phyloP scores from a whole-genome alignment of 2,797 vertebrate genomes.

The Aplochiton taeniatus region DNA sequence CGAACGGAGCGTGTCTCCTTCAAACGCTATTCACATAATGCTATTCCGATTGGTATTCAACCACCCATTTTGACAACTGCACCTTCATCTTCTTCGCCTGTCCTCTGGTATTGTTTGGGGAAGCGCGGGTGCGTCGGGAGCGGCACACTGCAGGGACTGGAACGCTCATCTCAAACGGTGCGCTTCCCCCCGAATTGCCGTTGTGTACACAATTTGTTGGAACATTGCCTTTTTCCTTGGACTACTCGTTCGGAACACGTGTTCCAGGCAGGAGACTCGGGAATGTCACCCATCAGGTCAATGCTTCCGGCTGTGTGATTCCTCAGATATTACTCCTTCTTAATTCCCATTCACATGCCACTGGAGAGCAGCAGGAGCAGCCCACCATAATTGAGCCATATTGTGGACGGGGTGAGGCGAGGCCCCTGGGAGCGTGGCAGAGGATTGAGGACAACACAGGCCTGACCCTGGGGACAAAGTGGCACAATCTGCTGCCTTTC shows the following conservation, averaged over 20 bases:
- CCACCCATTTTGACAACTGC: constrained; percentile 49
- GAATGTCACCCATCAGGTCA: constrained; percentile 60
- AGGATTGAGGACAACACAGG: constrained; percentile 52
- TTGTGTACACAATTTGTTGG: neutral
- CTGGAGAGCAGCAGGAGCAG: constrained; percentile 51
- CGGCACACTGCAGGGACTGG: no score
- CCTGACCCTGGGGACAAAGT: constrained; percentile 48
- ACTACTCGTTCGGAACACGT: constrained; percentile 49
- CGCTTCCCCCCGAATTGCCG: neutral
- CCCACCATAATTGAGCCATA: constrained; percentile 63
- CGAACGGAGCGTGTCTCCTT: constrained; percentile 24
- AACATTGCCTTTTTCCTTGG: constrained; percentile 14
- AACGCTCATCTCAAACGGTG: no score
- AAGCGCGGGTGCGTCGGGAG: no score
- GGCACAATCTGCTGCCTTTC: constrained; percentile 53
- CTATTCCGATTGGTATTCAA: constrained; percentile 31
- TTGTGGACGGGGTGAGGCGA: constrained; percentile 54
- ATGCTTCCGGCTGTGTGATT: constrained; percentile 36
- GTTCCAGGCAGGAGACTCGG: constrained; percentile 38
- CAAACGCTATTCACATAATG: constrained; percentile 41
- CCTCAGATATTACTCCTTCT: constrained; percentile 61
- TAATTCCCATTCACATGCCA: constrained; percentile 63
- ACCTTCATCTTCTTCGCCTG: constrained; percentile 23
- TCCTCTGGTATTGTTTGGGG: neutral
- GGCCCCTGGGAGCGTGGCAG: constrained; percentile 50